Base-by-base conservation (phyloP, 2,113 vertebrate species). In the Haemorhous mexicanus region DNA sequence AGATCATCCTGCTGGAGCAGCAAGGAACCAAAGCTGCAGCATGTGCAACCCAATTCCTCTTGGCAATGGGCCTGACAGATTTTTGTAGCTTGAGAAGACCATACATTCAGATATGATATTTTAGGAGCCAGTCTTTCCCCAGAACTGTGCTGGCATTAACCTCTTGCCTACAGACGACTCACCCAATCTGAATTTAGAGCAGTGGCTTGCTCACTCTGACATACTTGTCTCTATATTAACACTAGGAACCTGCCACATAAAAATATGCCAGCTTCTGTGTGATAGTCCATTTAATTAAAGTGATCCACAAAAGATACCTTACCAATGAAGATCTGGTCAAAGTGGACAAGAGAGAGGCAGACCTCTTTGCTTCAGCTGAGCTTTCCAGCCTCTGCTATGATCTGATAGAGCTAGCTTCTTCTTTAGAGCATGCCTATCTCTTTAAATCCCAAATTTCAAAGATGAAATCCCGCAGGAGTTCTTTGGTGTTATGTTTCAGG, bases 81-180 rank as follows among this genome's bases (percentile, higher is more conserved):
- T 95, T 97, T 88, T 97, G 93, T 94, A 93, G 73, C 35, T 82
- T 5, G 11, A 96, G 89, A 95, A 92, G 84, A 91, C 37, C 85
- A n/a, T 93, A 28, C 84, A 87, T 93, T 93, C 72, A 84, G 78
- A 94, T 69, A 50, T 27, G 79, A 35, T 96, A 96, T 96, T 97
- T 96, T 93, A 92, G 88, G 90, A 93, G 62, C 33, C 80, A 91
- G 49, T 68, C 87, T 91, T 89, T 95, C 63, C 83, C 85, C 87
- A 89, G 90, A 87, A 72, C 76, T 72, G 58, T 2, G 8, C 76
- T 97, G 66, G 81, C 92, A 95, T 90, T 95, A 92, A 95, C 93
- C 87, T 96, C 76, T 95, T 82, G 75, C 81, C 81, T 87, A 70
- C 84, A 96, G 73, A 92, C 9, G 0, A 68, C 70, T 76, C 41